A percentile compares a stretch with the other conserved stretches of the same genome.
Evolutionary conservation across 2,797 vertebrate species (phyloP).

Genomic region (Choloepus didactylus): DNA sequence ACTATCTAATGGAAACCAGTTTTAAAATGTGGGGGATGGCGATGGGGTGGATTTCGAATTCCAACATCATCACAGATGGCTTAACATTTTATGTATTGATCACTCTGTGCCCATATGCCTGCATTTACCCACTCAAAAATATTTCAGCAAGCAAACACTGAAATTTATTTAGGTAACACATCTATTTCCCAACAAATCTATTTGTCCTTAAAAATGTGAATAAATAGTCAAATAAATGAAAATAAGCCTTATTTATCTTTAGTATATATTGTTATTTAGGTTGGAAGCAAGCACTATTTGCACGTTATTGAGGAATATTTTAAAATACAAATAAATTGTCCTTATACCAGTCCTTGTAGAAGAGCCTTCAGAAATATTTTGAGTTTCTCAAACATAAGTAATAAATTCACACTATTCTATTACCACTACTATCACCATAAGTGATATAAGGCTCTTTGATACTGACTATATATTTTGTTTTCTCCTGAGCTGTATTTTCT

Average conservation of each 20-base stretch:
- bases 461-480: slow-evolving; percentile 9
- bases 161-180: slow-evolving; percentile 31
- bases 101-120: slow-evolving; percentile 15
- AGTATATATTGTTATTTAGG: neutral
- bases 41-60: neutral
- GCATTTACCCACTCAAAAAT: slow-evolving; percentile 55
- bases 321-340: slow-evolving; percentile 13
- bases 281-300: slow-evolving; percentile 34
- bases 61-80: slow-evolving; percentile 18
- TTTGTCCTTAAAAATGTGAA: neutral
- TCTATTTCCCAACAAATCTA: neutral
- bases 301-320: slow-evolving; percentile 13
- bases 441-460: neutral
- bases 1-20: slow-evolving; percentile 30
- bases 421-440: neutral
- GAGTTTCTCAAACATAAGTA: slow-evolving; percentile 42
- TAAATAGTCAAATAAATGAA: slow-evolving; percentile 36
- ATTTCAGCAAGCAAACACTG: slow-evolving; percentile 45
- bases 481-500: neutral
- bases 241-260: slow-evolving; percentile 38
- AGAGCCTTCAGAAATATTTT: slow-evolving; percentile 17
- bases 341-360: neutral
- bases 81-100: slow-evolving; percentile 74
- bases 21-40: slow-evolving; percentile 15
- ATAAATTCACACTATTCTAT: slow-evolving; percentile 33